These are phyloP conservation scores for Tachina lurida DNA, from an alignment of 2,888 invertebrate genomes.

Conservation along the genomic window DNA sequence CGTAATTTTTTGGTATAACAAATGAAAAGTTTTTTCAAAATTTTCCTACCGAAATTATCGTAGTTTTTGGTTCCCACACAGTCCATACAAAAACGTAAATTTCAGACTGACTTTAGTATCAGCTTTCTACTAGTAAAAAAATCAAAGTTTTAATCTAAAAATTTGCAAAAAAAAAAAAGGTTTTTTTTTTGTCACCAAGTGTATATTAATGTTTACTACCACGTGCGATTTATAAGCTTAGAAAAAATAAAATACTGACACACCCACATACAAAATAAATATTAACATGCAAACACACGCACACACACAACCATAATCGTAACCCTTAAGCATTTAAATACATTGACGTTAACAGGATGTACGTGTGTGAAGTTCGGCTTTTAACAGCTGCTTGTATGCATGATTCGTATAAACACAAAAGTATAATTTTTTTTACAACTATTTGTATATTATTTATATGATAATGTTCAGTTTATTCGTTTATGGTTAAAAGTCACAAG, in stretches of 20 bases:
- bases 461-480: slow-evolving; percentile 62
- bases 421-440: neutral
- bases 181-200: neutral
- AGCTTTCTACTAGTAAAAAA: no score
- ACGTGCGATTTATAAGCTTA: neutral
- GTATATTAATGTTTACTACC: neutral
- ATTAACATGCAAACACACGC: neutral
- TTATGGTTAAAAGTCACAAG: slow-evolving; percentile 65
- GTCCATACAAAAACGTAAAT: no score
- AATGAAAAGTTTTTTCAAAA: no score
- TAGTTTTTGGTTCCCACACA: no score
- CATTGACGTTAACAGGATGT: neutral
- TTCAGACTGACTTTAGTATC: no score
- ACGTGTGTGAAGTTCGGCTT: slow-evolving; percentile 4
- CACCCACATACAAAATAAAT: slow-evolving; percentile 7
- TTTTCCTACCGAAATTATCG: no score
- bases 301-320: slow-evolving; percentile 15
- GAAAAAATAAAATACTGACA: neutral
- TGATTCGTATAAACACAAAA: neutral
- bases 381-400: slow-evolving; percentile 11
- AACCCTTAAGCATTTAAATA: slow-evolving; percentile 44
- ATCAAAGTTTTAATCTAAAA: no score
- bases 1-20: no score
- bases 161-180: no score
- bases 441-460: slow-evolving; percentile 55